Evolutionary conservation across 2,888 invertebrate genomes (phyloP).

Genomic region (Hydropsyche betteni): DNA sequence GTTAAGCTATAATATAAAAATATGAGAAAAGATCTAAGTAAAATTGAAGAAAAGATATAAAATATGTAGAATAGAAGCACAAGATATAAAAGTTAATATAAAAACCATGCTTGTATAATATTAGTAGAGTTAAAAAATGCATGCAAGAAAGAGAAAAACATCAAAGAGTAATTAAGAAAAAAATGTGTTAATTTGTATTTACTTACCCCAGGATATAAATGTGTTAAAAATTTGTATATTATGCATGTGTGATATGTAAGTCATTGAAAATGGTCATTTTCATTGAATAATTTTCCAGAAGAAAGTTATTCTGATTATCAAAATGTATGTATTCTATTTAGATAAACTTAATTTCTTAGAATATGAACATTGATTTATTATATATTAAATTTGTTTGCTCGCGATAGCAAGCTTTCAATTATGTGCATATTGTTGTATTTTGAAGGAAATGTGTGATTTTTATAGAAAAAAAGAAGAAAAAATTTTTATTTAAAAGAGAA

Average conservation of each 20-base stretch:
- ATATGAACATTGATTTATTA: no score
- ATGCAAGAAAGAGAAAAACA: constrained; percentile 53
- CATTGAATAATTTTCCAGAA: no score
- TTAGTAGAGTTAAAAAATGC: constrained; percentile 46
- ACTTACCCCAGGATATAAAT: constrained; percentile 9
- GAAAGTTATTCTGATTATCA: no score
- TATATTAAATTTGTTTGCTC: no score
- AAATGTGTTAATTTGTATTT: neutral
- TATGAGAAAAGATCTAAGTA: constrained; percentile 49
- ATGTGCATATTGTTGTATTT: no score
- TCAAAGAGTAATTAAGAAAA: constrained; percentile 50
- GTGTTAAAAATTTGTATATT: neutral
- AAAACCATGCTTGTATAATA: constrained; percentile 48
- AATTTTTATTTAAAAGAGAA: neutral
- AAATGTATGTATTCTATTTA: no score
- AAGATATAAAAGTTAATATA: constrained; percentile 52
- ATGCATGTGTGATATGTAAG: neutral
- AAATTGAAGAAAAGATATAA: constrained; percentile 51
- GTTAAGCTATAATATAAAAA: constrained; percentile 35
- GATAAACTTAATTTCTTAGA: no score
- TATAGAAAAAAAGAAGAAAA: neutral
- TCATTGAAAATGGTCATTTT: neutral
- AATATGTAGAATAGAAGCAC: constrained; percentile 49
- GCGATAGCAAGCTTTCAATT: no score
- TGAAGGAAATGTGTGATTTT: neutral